phyloP scores from a whole-genome alignment of 2,113 vertebrate genomes.

The Proteles cristata region DNA sequence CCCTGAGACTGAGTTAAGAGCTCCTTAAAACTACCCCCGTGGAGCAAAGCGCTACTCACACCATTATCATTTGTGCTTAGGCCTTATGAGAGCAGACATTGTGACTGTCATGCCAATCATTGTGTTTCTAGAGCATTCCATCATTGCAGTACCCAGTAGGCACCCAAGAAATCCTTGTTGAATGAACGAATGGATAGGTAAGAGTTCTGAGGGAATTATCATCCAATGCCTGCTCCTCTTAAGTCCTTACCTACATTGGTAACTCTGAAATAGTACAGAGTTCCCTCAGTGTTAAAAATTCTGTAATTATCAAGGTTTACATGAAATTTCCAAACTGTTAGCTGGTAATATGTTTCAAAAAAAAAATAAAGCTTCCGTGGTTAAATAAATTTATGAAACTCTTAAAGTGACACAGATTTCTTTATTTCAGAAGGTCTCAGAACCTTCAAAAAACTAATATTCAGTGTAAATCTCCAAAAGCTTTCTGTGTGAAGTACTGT shows the following conservation, averaged over 20 bases:
- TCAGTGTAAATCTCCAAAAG: background rate
- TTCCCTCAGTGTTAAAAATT: background rate
- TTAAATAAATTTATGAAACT: background rate
- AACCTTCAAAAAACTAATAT: background rate
- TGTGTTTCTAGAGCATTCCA: background rate
- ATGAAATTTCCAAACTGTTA: background rate
- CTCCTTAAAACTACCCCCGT: background rate
- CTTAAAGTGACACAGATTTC: background rate
- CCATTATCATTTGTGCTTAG: fast-evolving
- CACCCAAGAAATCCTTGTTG: background rate
- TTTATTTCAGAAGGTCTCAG: background rate
- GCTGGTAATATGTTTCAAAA: background rate
- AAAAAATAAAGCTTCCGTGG: background rate
- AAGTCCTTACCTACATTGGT: background rate
- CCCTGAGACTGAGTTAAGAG: background rate
- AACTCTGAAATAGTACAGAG: background rate
- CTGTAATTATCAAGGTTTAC: background rate
- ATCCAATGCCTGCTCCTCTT: background rate
- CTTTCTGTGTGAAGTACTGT: background rate
- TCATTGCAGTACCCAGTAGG: background rate
- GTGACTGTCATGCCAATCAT: background rate
- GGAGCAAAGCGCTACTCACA: background rate
- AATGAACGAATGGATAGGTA: background rate
- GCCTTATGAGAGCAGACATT: background rate
- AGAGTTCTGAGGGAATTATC: background rate